Percentiles rank a stretch among this genome's conserved stretches.
Conservation (phyloP, 2,888 invertebrate genomes). For the Noctua janthe region DNA sequence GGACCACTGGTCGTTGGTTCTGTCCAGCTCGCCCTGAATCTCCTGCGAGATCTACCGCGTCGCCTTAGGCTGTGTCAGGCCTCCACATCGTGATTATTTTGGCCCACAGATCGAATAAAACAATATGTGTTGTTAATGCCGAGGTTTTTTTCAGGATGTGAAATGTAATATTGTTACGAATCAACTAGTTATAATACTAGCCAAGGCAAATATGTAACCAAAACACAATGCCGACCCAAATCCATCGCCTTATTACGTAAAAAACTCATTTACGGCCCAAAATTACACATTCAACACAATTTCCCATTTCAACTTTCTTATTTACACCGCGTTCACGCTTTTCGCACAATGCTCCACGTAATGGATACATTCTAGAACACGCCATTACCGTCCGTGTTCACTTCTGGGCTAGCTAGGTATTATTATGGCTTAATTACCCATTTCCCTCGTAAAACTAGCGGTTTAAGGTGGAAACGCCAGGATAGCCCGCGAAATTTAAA, state of each 20-base stretch:
- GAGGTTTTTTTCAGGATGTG: too few relatives aligned
- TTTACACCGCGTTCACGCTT: slow-evolving; percentile 35
- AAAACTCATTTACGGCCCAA: neutral
- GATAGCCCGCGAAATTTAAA: too few relatives aligned
- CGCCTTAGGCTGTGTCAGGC: too few relatives aligned
- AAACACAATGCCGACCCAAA: neutral
- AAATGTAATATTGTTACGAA: too few relatives aligned
- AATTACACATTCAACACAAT: slow-evolving; percentile 17
- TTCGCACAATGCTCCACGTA: slow-evolving; percentile 31
- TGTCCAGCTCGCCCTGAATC: too few relatives aligned
- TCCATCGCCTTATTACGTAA: neutral
- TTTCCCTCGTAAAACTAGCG: slow-evolving; percentile 36
- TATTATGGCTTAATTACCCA: slow-evolving; percentile 38
- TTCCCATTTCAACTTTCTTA: slow-evolving; percentile 44
- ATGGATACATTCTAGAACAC: slow-evolving; percentile 35
- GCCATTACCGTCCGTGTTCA: slow-evolving; percentile 30
- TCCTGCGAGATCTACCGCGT: too few relatives aligned
- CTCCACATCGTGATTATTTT: too few relatives aligned
- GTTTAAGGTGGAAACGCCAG: neutral
- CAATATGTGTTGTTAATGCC: too few relatives aligned
- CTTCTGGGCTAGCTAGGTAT: slow-evolving; percentile 18
- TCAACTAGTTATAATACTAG: neutral
- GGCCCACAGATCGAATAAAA: too few relatives aligned
- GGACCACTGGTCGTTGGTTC: too few relatives aligned
- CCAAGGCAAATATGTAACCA: neutral